Base-by-base conservation (phyloP, 2,797 vertebrate genomes). In the Pelochelys cantorii region DNA sequence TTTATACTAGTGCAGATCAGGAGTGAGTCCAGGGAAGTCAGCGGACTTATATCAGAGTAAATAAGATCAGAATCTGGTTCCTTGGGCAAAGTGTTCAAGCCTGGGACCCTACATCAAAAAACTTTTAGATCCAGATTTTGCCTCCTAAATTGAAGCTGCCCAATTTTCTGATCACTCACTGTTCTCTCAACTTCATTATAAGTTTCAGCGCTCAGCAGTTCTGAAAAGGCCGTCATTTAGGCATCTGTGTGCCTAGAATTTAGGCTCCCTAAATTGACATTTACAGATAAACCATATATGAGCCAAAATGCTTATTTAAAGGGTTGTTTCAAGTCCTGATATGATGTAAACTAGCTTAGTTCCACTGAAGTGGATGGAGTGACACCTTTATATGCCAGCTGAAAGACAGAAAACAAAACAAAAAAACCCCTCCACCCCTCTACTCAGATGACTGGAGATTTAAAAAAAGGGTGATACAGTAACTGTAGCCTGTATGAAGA, bases 151-250 rank as follows among this genome's bases (percentile, higher is more conserved):
- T 48, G 37, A 78, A 84, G 68, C 6, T 84, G 2, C 55, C 52
- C 37, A 77, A 11, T 42, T 87, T 56, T 20, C 0, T 29, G 25
- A 56, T 7, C 0, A 0, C 29, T 1, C 1, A 79, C 55, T 42
- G 17, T 23, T 55, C 59, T 17, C 65, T 6, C 65, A 20, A 68
- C 65, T 34, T 22, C 34, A 71, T 37, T 37, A 37, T 5, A 37
- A 37, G n/a, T 37, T 71, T 71, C 34, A 37, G 5, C 86, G 74
- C 34, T 90, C 80, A 55, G 29, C 8, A 89, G 56, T 31, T 13
- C 34, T 79, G 34, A 74, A 62, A 79, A 6, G 4, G 2, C 42
- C 0, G 0, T 11, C 15, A 59, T 8, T 15, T 22, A 84, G 87
- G 52, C 79, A 17, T 84, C 68, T 89, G n/a, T 81, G 55, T 3